Conservation (phyloP, 2,113 vertebrate genomes). For the Nipponia nippon region DNA sequence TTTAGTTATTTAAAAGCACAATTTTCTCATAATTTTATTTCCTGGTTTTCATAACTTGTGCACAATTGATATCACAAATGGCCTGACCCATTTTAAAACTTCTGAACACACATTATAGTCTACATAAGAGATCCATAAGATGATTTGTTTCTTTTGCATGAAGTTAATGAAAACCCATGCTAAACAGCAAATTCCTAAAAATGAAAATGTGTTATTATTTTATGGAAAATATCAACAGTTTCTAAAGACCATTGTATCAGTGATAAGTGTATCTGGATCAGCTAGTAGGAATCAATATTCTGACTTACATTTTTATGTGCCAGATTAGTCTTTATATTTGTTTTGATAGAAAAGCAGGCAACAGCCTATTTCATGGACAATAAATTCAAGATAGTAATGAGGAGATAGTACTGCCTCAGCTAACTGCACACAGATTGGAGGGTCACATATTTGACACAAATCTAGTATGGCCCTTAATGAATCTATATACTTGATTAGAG, state of each 20-base stretch:
- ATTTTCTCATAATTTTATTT: neutral
- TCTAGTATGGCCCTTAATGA: conserved; percentile 72
- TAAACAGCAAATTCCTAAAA: neutral
- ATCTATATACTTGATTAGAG: conserved; percentile 75
- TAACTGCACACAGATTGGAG: conserved; percentile 74
- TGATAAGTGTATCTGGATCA: neutral
- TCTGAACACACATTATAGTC: neutral
- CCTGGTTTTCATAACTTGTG: neutral
- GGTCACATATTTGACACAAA: conserved; percentile 71
- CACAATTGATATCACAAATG: neutral
- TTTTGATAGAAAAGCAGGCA: conserved; percentile 78
- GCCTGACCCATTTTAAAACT: conserved; percentile 13
- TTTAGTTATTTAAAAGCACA: neutral
- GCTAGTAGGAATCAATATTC: conserved; percentile 54
- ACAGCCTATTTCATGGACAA: conserved; percentile 79
- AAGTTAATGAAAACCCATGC: neutral
- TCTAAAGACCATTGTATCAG: neutral
- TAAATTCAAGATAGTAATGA: conserved; percentile 80
- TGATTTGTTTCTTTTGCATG: neutral
- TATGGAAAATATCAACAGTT: conserved; percentile 10
- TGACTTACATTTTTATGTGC: conserved; percentile 67
- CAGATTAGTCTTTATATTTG: conserved; percentile 78
- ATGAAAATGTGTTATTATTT: neutral
- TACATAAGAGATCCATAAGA: neutral
- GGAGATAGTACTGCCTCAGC: conserved; percentile 68